Percentiles rank a stretch among this genome's conserved stretches.
Evolutionary conservation across 1,140 invertebrate species (phyloP).

Genomic region (Tetramorium parvispinum): DNA sequence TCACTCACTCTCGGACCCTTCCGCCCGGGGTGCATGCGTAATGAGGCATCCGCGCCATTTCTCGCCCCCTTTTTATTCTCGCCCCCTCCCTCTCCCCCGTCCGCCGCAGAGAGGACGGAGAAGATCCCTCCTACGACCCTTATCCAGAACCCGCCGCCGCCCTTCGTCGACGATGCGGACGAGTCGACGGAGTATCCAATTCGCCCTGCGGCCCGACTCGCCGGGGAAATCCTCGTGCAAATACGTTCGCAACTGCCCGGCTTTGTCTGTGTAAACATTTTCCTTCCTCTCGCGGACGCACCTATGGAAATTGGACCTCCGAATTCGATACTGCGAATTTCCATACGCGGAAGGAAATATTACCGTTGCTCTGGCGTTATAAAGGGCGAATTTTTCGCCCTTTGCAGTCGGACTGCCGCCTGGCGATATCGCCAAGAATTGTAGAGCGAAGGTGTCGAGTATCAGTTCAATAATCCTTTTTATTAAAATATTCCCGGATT

Average conservation of each 20-base stretch:
- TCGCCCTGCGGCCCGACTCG: slow-evolving; percentile 38
- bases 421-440: not conserved
- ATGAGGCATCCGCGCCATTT: slow-evolving; percentile 78
- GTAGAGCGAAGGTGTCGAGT: not conserved
- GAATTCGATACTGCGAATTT: slow-evolving; percentile 52
- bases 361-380: not conserved
- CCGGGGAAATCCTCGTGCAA: slow-evolving; percentile 69
- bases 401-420: not conserved
- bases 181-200: slow-evolving; percentile 55
- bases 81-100: slow-evolving; percentile 67
- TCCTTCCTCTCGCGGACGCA: not conserved
- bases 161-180: slow-evolving; percentile 55
- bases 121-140: slow-evolving; percentile 72
- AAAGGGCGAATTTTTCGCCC: slow-evolving; percentile 1
- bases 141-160: slow-evolving; percentile 53
- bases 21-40: slow-evolving; percentile 80
- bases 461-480: not conserved
- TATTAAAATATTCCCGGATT: not conserved
- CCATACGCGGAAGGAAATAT: slow-evolving; percentile 30
- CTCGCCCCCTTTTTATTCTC: slow-evolving; percentile 76
- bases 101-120: not conserved
- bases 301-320: slow-evolving; percentile 65
- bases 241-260: slow-evolving; percentile 71
- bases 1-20: slow-evolving; percentile 72
- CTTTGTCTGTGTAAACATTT: slow-evolving; percentile 59